A percentile compares a stretch with the other conserved stretches of the same genome.
Conservation (phyloP, 2,113 vertebrate genomes). For the Laterallus jamaicensis region DNA sequence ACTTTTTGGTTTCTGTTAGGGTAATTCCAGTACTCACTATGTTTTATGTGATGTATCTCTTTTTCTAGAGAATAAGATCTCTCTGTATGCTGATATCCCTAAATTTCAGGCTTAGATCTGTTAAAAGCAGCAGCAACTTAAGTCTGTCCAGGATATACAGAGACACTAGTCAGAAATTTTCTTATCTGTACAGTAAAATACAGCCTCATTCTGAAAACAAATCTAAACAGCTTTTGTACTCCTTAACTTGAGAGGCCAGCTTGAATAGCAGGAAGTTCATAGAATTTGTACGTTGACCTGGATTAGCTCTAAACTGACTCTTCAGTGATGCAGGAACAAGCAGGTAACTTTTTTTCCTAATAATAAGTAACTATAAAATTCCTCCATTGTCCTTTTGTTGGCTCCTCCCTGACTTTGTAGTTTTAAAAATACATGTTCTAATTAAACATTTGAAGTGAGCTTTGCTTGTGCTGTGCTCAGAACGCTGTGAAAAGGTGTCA, state of each 20-base stretch:
- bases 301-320: background rate
- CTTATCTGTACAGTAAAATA: background rate
- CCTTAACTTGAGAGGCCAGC: background rate
- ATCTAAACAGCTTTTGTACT: background rate
- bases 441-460: background rate
- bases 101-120: constrained; percentile 23
- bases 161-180: background rate
- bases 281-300: background rate
- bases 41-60: background rate
- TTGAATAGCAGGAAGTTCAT: background rate
- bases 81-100: background rate
- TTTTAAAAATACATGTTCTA: background rate
- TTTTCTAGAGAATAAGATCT: background rate
- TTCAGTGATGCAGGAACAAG: background rate
- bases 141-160: background rate
- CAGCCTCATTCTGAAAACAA: background rate
- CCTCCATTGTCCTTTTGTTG: background rate
- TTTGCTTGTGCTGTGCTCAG: background rate
- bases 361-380: no score
- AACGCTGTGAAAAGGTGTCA: background rate
- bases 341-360: background rate
- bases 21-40: background rate
- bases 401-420: background rate
- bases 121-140: background rate
- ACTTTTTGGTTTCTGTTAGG: background rate